A percentile compares a stretch with the other conserved stretches of the same genome.
These are phyloP conservation scores for Ardeotis arabs DNA, from an alignment of 2,113 vertebrate genomes.

Conservation along the genomic window DNA sequence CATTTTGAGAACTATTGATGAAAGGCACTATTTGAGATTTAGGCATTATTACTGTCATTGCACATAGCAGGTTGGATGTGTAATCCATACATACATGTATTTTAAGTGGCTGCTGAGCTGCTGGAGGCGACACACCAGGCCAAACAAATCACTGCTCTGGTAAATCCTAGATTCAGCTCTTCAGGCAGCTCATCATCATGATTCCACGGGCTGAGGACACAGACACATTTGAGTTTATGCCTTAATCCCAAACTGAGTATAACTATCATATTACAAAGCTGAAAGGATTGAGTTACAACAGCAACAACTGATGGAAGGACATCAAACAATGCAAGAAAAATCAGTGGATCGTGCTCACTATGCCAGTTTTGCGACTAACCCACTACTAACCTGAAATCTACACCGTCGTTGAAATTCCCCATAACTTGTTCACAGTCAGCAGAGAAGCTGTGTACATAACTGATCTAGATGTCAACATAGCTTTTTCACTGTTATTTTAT, in stretches of 20 bases:
- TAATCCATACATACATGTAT: background rate
- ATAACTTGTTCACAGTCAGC: background rate
- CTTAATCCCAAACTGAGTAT: background rate
- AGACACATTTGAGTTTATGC: background rate
- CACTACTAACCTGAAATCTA: background rate
- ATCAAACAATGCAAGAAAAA: background rate
- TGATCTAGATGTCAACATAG: background rate
- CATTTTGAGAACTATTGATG: background rate
- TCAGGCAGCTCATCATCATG: background rate
- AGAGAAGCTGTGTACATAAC: background rate
- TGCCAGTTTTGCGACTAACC: background rate
- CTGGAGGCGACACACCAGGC: background rate
- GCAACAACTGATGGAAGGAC: background rate
- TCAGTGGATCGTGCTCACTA: background rate
- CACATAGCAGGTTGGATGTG: background rate
- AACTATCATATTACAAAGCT: background rate
- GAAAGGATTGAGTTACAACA: background rate
- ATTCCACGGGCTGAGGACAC: background rate
- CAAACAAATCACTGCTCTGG: background rate
- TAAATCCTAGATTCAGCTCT: background rate
- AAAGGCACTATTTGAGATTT: background rate
- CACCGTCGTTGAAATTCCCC: background rate
- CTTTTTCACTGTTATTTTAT: background rate
- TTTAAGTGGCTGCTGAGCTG: background rate
- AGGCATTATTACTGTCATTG: background rate